Conservation (phyloP, 2,797 vertebrate species). For the Intellagama lesueurii region DNA sequence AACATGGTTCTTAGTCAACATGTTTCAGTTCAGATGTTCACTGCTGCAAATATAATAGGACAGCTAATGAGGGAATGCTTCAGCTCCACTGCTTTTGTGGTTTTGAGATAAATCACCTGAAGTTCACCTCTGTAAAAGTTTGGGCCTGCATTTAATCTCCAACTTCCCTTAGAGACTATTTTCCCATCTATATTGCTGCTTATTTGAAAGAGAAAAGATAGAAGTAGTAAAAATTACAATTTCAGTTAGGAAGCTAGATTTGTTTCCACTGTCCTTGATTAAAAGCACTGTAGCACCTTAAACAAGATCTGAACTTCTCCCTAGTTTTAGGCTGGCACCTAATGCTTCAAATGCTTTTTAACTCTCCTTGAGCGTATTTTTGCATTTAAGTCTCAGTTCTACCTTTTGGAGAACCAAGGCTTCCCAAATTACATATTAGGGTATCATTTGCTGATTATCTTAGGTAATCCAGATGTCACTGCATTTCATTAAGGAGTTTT, state of each 20-base stretch:
- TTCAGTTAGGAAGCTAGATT: background rate
- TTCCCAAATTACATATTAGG: background rate
- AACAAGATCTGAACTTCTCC: background rate
- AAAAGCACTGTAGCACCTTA: background rate
- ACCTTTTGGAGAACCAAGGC: background rate
- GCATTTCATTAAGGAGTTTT: background rate
- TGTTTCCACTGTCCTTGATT: background rate
- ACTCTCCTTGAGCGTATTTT: background rate
- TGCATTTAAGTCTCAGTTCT: background rate
- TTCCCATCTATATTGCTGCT: slow-evolving; percentile 2
- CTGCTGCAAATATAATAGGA: background rate
- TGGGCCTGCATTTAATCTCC: slow-evolving; percentile 20
- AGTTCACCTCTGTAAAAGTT: slow-evolving; percentile 7
- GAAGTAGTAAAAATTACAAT: background rate
- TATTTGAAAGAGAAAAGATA: background rate
- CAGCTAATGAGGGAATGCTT: slow-evolving; percentile 28
- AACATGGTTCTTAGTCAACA: slow-evolving; percentile 22
- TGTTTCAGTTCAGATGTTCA: slow-evolving; percentile 19
- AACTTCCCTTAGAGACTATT: background rate
- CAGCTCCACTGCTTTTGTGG: slow-evolving; percentile 23
- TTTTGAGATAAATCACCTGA: slow-evolving; percentile 26
- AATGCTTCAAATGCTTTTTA: background rate
- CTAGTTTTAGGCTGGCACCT: background rate
- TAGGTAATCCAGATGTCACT: background rate
- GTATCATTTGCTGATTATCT: background rate